Percentiles rank a stretch among this genome's conserved stretches.
phyloP scores from a whole-genome alignment of 2,797 vertebrate genomes.

The Bradypus variegatus region DNA sequence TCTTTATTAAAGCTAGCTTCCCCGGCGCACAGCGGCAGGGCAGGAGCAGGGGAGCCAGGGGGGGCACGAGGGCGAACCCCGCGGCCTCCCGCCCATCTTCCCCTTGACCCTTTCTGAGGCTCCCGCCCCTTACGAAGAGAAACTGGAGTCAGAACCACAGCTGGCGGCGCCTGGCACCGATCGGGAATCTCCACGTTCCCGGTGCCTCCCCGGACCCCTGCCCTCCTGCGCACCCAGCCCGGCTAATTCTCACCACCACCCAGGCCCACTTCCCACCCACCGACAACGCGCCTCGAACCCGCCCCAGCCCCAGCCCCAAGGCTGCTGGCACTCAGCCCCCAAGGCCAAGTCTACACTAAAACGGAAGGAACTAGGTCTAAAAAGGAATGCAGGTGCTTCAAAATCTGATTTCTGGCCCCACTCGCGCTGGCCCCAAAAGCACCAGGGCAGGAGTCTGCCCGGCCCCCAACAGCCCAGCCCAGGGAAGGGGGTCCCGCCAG shows the following conservation, averaged over 20 bases:
- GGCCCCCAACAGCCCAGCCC: background rate
- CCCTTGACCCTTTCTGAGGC: slow-evolving; percentile 1
- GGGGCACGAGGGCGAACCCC: background rate
- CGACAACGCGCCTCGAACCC: background rate
- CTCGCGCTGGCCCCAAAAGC: background rate
- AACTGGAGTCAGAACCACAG: background rate
- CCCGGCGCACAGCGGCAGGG: background rate
- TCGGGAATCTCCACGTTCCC: no score
- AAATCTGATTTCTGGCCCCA: slow-evolving; percentile 18
- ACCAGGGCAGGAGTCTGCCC: background rate
- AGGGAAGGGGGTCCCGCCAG: background rate
- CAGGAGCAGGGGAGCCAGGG: background rate
- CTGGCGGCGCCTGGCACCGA: background rate
- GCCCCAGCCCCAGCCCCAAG: slow-evolving; percentile 21
- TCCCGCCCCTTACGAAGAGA: background rate
- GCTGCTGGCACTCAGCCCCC: slow-evolving; percentile 24
- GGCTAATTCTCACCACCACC: background rate
- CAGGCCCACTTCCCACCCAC: slow-evolving; percentile 43
- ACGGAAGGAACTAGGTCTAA: slow-evolving; percentile 54
- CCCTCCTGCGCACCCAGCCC: background rate
- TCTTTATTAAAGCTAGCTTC: slow-evolving; percentile 65
- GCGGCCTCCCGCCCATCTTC: background rate
- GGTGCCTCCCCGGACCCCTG: no score
- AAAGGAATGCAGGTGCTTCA: slow-evolving; percentile 17
- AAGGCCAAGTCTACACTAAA: slow-evolving; percentile 42